phyloP scores from a whole-genome alignment of 2,888 invertebrate species.

The Archips crataeganus region DNA sequence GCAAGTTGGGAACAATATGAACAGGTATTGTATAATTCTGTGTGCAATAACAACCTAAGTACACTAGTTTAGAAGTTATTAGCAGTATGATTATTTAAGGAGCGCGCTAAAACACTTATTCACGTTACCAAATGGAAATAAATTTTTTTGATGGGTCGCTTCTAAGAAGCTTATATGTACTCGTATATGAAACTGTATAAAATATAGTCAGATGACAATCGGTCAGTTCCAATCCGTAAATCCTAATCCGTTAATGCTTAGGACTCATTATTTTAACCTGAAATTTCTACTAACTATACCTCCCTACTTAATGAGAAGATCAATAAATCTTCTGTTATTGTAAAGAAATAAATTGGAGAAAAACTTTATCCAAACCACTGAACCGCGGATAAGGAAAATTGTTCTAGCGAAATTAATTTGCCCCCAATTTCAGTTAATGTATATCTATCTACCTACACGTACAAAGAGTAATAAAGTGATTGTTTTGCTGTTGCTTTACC shows the following conservation, averaged over 20 bases:
- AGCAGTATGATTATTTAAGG: not conserved
- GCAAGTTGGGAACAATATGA: conserved; percentile 24
- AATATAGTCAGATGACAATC: too few relatives aligned
- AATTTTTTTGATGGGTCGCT: too few relatives aligned
- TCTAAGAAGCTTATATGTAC: too few relatives aligned
- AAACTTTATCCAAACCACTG: conserved; percentile 32
- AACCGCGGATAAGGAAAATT: conserved; percentile 31
- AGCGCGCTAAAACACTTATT: too few relatives aligned
- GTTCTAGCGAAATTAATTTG: conserved; percentile 28
- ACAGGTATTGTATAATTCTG: conserved; percentile 4
- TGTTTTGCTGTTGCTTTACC: conserved; percentile 6
- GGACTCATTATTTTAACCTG: not conserved
- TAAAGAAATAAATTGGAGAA: conserved; percentile 31
- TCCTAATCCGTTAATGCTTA: not conserved
- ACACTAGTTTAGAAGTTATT: not conserved
- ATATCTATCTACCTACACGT: conserved; percentile 5
- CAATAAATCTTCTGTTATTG: conserved; percentile 27
- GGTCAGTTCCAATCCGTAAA: not conserved
- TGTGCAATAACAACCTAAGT: not conserved
- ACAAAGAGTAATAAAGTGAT: not conserved
- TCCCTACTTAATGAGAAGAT: conserved; percentile 4
- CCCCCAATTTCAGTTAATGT: conserved; percentile 8
- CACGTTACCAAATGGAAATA: too few relatives aligned
- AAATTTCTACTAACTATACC: not conserved
- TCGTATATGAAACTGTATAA: too few relatives aligned